Evolutionary conservation across 2,888 invertebrate genomes (phyloP).

Genomic region (Synergus gifuensis): DNA sequence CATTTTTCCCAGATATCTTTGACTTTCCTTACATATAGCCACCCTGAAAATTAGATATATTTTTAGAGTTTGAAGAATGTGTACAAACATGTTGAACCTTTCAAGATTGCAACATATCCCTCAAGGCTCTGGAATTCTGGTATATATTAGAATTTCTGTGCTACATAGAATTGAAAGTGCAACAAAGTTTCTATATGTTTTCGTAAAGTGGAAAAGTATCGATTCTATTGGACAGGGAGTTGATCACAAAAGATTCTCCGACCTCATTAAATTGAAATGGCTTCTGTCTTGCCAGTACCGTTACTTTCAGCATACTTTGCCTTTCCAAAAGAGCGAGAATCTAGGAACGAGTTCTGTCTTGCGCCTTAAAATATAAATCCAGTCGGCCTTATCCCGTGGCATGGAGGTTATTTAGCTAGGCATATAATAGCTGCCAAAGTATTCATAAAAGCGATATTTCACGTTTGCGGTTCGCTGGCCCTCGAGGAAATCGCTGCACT

Average conservation of each 20-base stretch:
- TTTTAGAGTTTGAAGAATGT: neutral
- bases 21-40: too few species aligned
- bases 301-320: constrained; percentile 66
- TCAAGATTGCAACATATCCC: neutral
- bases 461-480: constrained; percentile 39
- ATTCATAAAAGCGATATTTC: constrained; percentile 38
- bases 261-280: constrained; percentile 45
- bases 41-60: too few species aligned
- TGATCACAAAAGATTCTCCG: neutral
- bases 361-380: constrained; percentile 61
- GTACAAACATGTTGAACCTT: neutral
- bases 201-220: neutral
- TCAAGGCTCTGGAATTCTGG: neutral
- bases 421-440: constrained; percentile 40
- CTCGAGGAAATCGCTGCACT: constrained; percentile 18
- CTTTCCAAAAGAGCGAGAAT: constrained; percentile 71
- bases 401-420: constrained; percentile 25
- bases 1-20: too few species aligned
- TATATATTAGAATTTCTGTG: neutral
- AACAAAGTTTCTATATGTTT: neutral
- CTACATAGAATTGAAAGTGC: neutral
- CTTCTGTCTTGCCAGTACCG: constrained; percentile 67
- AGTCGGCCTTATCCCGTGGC: neutral
- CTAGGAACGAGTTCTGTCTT: constrained; percentile 69
- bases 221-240: neutral